These are phyloP conservation scores for Conops quadrifasciatus DNA, from an alignment of 2,888 invertebrate species.

Conservation along the genomic window DNA sequence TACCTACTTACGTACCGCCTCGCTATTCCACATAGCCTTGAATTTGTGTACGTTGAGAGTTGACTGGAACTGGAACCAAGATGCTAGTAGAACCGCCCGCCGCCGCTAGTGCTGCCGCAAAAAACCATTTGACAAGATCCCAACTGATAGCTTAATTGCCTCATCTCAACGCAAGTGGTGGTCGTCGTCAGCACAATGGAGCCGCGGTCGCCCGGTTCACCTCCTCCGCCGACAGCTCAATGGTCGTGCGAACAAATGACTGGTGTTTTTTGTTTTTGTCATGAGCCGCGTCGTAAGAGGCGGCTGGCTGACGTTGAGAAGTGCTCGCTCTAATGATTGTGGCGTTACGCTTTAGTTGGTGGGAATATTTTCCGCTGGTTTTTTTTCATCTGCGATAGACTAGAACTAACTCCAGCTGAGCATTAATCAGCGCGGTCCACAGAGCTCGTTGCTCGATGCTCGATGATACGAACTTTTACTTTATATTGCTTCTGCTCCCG, in stretches of 20 bases:
- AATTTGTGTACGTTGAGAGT: background rate
- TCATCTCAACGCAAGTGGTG: constrained; percentile 23
- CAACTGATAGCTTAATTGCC: constrained; percentile 40
- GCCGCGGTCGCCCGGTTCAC: background rate
- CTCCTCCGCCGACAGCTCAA: background rate
- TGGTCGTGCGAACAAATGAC: constrained; percentile 10
- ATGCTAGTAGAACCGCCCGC: background rate
- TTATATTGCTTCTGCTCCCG: too few relatives aligned
- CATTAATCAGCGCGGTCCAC: too few relatives aligned
- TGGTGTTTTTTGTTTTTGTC: background rate
- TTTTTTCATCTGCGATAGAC: background rate
- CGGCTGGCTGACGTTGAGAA: background rate
- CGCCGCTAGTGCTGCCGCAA: background rate
- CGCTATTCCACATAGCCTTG: background rate
- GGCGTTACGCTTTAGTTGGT: too few relatives aligned
- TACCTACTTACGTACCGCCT: background rate
- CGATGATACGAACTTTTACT: too few relatives aligned
- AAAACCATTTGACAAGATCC: constrained; percentile 30
- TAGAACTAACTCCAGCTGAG: too few relatives aligned
- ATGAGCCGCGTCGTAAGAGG: background rate
- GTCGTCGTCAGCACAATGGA: constrained; percentile 14
- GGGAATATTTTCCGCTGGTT: background rate
- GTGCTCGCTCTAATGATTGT: too few relatives aligned
- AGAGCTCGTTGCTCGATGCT: too few relatives aligned
- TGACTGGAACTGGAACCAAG: background rate